These are phyloP conservation scores for Ceratina calcarata DNA, from an alignment of 1,140 invertebrate species.

Conservation along the genomic window DNA sequence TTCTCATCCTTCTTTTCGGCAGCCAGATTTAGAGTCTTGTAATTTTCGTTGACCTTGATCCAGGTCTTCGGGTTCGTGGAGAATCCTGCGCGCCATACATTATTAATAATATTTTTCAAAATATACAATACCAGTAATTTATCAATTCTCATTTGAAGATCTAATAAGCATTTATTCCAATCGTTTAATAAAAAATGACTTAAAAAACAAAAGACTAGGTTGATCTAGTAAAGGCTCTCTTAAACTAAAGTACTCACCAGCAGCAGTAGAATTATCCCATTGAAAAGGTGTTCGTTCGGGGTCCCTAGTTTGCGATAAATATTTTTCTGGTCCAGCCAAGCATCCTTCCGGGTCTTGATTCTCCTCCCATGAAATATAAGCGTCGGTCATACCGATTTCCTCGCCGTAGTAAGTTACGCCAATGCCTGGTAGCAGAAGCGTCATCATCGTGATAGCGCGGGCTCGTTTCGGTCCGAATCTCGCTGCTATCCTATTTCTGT, in stretches of 20 bases:
- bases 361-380: constrained; percentile 73
- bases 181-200: too few species aligned
- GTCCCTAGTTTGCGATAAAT: constrained; percentile 79
- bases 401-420: constrained; percentile 89
- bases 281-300: constrained; percentile 86
- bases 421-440: constrained; percentile 86
- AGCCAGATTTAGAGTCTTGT: constrained; percentile 79
- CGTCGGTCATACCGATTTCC: constrained; percentile 84
- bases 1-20: constrained; percentile 75
- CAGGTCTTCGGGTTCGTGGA: constrained; percentile 83
- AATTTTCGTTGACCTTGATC: constrained; percentile 84
- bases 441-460: constrained; percentile 85
- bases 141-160: too few species aligned
- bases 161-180: too few species aligned
- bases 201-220: too few species aligned
- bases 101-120: background rate
- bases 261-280: constrained; percentile 84
- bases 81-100: constrained; percentile 79
- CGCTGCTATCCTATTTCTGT: constrained; percentile 82
- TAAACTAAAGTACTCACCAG: constrained; percentile 73
- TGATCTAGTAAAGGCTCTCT: background rate
- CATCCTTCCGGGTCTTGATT: constrained; percentile 70
- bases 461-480: constrained; percentile 82
- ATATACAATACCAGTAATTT: background rate
- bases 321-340: constrained; percentile 70